Evolutionary conservation across 2,113 vertebrate species (phyloP).

Genomic region (Cricetomys ansorgei): DNA sequence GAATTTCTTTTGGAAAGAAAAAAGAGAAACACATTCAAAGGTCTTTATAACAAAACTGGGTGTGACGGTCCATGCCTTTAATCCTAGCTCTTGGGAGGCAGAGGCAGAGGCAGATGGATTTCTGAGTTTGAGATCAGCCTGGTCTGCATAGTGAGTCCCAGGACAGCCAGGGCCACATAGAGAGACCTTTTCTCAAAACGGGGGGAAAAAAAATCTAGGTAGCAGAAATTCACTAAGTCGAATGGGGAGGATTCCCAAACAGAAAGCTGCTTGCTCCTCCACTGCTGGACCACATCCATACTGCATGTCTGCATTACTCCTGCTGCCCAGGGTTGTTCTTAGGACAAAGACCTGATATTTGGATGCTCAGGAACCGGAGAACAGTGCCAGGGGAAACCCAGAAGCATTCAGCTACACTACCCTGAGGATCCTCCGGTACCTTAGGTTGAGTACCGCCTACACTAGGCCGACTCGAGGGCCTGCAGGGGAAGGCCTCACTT

Average conservation of each 20-base stretch:
- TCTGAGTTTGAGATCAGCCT: background rate
- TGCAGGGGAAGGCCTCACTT: background rate
- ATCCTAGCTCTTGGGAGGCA: too few species aligned
- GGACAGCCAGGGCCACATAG: background rate
- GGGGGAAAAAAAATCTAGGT: background rate
- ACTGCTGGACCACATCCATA: background rate
- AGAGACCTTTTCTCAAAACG: background rate
- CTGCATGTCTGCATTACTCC: background rate
- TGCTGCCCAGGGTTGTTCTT: background rate
- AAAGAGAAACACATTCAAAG: background rate
- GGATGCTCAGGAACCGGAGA: background rate
- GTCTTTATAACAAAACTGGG: background rate
- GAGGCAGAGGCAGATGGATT: background rate
- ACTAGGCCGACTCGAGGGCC: background rate
- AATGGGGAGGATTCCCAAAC: background rate
- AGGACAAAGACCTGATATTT: conserved; percentile 27
- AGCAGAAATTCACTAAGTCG: background rate
- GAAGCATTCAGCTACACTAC: background rate
- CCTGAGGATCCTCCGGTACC: background rate
- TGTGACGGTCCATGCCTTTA: background rate
- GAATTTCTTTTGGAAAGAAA: background rate
- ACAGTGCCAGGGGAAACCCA: conserved; percentile 56
- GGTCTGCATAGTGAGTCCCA: background rate
- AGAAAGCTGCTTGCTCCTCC: background rate
- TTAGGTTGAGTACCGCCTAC: background rate